phyloP scores from a whole-genome alignment of 2,797 vertebrate genomes.

The Okamejei kenojei region DNA sequence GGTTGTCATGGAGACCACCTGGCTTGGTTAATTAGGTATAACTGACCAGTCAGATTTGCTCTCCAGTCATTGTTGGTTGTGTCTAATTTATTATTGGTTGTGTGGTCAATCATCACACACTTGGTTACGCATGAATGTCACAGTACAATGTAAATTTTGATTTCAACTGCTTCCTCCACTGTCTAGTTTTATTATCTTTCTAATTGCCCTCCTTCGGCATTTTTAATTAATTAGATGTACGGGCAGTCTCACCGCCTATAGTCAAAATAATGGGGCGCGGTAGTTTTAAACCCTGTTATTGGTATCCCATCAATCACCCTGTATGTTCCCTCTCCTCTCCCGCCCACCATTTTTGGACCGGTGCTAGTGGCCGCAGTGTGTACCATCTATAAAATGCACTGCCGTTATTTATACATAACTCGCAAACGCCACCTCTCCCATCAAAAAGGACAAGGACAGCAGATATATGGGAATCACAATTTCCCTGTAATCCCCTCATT shows the following conservation, averaged over 20 bases:
- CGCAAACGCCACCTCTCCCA: too few relatives aligned
- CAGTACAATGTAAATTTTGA: background rate
- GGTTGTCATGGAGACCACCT: background rate
- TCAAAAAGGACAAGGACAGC: too few relatives aligned
- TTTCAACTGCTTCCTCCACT: background rate
- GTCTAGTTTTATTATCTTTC: slow-evolving; percentile 1
- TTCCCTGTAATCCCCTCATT: too few relatives aligned
- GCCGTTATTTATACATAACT: too few relatives aligned
- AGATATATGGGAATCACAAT: too few relatives aligned
- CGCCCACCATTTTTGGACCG: too few relatives aligned
- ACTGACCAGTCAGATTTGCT: background rate
- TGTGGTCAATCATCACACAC: background rate
- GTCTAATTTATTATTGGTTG: background rate
- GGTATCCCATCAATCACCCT: too few relatives aligned
- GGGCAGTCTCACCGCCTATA: background rate
- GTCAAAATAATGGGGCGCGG: background rate
- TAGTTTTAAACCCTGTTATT: background rate
- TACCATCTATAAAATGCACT: too few relatives aligned
- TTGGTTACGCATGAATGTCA: background rate
- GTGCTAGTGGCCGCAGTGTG: too few relatives aligned
- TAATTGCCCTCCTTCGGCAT: background rate
- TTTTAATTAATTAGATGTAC: background rate
- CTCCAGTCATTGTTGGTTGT: background rate
- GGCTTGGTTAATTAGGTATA: background rate
- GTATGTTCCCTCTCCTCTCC: too few relatives aligned